Base-by-base conservation (phyloP, 2,888 invertebrate species). In the Reticulitermes lucifugus region DNA sequence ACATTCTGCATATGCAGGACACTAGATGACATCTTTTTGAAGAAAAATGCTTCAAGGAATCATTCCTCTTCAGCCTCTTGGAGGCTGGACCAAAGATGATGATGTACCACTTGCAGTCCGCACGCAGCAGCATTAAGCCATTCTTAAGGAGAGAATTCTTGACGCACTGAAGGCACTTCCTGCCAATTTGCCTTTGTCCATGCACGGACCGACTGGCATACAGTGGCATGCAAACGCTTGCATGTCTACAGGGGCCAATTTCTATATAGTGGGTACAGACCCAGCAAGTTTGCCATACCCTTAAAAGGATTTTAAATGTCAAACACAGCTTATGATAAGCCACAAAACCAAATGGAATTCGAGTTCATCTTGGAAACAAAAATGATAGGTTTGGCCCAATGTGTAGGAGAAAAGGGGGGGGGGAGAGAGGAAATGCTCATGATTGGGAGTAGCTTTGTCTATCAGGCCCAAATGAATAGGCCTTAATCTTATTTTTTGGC, bases 161-260 rank as follows among this genome's bases (percentile, higher is more conserved):
- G 97, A 98, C 89, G 94, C 96, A 0, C 92, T 94, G 70, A 94
- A 95, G 41, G 99, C 99, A 0, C 94, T 99, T 21, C 91, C 99
- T 86, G 99, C 99, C 0, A 99, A 99, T 89, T 99, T 99, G 92
- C 99, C 99, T 0, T 98, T 99, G 83, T 99, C 99, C 0, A 99
- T 99, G 99, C 96, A 98, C 2, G 99, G 99, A 0, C 99, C 99
- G n/a, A 98, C 98, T 22, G 99, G 2, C 89, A 95, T 98, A 9
- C 97, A 98, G 90, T 98, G 98, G 98, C 98, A 98, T 90, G 97
- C 97, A 2, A 97, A 97, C 89, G 96, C 97, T 4, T 93, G 98
- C 88, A 97, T 99, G 96, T 96, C 97, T 35, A 4, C 35, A 35
- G 35, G 35, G 35, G 35, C 35, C 35, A 35, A 35, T 4, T 35